Evolutionary conservation across 2,113 vertebrate species (phyloP).

Genomic region (Perca flavescens): DNA sequence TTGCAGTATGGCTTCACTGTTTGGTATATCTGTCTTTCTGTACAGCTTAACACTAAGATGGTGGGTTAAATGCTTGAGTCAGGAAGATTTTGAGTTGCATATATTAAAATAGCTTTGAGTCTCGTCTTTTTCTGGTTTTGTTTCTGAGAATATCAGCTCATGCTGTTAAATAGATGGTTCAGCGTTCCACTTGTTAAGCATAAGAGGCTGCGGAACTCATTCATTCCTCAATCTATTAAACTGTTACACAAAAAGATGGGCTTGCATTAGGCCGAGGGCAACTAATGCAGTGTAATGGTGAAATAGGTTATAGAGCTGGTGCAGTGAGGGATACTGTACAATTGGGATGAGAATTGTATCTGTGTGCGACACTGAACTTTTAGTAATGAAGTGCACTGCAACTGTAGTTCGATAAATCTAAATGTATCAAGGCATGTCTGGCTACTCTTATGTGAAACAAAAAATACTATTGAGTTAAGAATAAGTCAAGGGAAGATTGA

Average conservation of each 20-base stretch:
- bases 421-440: background rate
- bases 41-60: background rate
- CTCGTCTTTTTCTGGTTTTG: slow-evolving; percentile 1
- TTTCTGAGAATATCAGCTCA: slow-evolving; percentile 29
- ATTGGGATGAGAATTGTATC: background rate
- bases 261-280: background rate
- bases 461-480: background rate
- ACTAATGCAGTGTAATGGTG: slow-evolving; percentile 20
- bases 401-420: background rate
- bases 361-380: background rate
- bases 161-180: slow-evolving; percentile 21
- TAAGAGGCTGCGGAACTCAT: slow-evolving; percentile 12
- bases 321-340: slow-evolving; percentile 14
- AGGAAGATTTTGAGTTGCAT: slow-evolving; percentile 31
- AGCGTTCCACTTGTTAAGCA: slow-evolving; percentile 20
- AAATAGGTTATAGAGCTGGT: slow-evolving; percentile 20
- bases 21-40: slow-evolving; percentile 14
- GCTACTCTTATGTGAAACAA: background rate
- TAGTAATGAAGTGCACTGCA: background rate
- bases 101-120: slow-evolving; percentile 17
- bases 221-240: slow-evolving; percentile 22
- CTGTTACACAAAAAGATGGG: slow-evolving; percentile 22
- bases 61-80: slow-evolving; percentile 19
- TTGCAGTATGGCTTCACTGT: slow-evolving; percentile 1
- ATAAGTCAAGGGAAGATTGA: background rate